Evolutionary conservation across 2,797 vertebrate genomes (phyloP).

Genomic region (Yasuhikotakia modesta): DNA sequence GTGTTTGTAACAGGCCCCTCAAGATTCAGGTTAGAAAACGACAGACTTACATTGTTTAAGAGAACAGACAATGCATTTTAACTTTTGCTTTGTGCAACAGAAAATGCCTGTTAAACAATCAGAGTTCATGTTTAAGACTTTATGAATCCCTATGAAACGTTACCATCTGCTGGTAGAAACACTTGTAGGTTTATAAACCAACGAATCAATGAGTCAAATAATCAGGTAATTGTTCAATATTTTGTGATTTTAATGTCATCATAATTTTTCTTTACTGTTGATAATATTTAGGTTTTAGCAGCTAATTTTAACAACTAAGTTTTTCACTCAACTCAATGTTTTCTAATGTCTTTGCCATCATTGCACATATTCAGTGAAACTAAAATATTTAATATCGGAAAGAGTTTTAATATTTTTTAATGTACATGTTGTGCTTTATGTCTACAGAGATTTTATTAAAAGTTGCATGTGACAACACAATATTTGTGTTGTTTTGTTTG

Average conservation of each 20-base stretch:
- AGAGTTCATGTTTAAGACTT: background rate
- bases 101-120: background rate
- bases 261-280: background rate
- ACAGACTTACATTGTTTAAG: conserved; percentile 18
- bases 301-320: too few relatives aligned
- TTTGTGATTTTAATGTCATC: background rate
- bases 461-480: too few relatives aligned
- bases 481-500: too few relatives aligned
- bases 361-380: too few relatives aligned
- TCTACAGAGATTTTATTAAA: background rate
- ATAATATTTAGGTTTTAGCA: background rate
- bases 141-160: background rate
- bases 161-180: background rate
- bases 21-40: background rate
- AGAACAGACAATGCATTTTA: conserved; percentile 6
- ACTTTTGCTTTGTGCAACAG: background rate
- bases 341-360: too few relatives aligned
- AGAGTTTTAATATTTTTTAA: too few relatives aligned
- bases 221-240: background rate
- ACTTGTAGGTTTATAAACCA: background rate
- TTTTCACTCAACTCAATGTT: too few relatives aligned
- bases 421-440: too few relatives aligned
- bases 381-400: too few relatives aligned
- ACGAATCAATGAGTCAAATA: background rate
- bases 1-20: conserved; percentile 25